A percentile compares a stretch with the other conserved stretches of the same genome.
phyloP scores from a whole-genome alignment of 2,888 invertebrate species.

The Neuroscelio doddi region DNA sequence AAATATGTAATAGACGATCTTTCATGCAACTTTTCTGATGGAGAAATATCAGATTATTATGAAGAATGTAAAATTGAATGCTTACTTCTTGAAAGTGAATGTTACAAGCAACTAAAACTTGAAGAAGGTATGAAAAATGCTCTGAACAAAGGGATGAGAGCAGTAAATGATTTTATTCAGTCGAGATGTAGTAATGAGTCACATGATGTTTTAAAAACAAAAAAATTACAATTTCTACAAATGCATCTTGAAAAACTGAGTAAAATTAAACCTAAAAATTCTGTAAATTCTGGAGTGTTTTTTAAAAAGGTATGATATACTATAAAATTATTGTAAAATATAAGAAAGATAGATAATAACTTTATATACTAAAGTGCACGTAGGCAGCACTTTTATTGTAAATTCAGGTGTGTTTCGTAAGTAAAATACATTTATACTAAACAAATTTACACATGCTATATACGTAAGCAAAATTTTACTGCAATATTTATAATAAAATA shows the following conservation, averaged over 20 bases:
- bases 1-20: slow-evolving; percentile 54
- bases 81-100: slow-evolving; percentile 51
- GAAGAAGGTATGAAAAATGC: slow-evolving; percentile 34
- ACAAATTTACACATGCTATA: too few relatives aligned
- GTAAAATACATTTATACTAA: too few relatives aligned
- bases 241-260: slow-evolving; percentile 27
- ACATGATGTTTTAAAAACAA: slow-evolving; percentile 21
- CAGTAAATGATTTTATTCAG: slow-evolving; percentile 35
- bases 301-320: slow-evolving; percentile 12
- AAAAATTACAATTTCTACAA: slow-evolving; percentile 41
- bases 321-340: too few relatives aligned
- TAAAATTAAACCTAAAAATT: slow-evolving; percentile 1
- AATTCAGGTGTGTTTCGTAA: too few relatives aligned
- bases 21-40: slow-evolving; percentile 20
- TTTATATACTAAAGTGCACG: too few relatives aligned
- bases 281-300: not conserved
- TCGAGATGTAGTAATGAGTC: not conserved
- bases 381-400: too few relatives aligned
- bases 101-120: slow-evolving; percentile 47
- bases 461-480: not conserved
- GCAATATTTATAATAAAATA: not conserved
- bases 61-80: slow-evolving; percentile 52
- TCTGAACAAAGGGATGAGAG: slow-evolving; percentile 45
- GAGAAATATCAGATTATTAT: slow-evolving; percentile 21
- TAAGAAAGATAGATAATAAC: too few relatives aligned